These are phyloP conservation scores for Eumaeus atala DNA, from an alignment of 1,140 invertebrate species.

Conservation along the genomic window DNA sequence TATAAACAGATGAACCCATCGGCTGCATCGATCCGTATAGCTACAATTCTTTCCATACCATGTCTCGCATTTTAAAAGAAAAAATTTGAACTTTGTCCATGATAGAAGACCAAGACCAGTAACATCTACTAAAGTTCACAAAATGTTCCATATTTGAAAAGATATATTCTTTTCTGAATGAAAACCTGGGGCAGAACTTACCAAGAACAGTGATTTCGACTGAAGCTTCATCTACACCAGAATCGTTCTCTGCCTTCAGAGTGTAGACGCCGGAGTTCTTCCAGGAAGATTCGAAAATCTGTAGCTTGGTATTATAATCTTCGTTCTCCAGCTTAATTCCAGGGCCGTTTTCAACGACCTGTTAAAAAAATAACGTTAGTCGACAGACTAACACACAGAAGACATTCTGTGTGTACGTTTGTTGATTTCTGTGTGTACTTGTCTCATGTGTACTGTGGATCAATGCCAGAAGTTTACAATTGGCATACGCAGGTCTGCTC, in stretches of 20 bases:
- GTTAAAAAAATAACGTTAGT: slow-evolving; percentile 2
- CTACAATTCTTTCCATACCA: no score
- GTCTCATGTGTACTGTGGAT: no score
- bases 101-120: no score
- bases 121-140: no score
- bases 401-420: no score
- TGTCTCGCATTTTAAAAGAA: no score
- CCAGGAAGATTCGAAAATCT: slow-evolving; percentile 85
- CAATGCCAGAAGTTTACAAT: no score
- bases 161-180: slow-evolving; percentile 3
- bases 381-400: background rate
- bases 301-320: slow-evolving; percentile 93
- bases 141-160: slow-evolving; percentile 8
- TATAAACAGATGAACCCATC: no score
- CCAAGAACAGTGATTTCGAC: slow-evolving; percentile 95
- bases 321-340: slow-evolving; percentile 90
- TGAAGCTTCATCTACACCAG: slow-evolving; percentile 94
- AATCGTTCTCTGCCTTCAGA: slow-evolving; percentile 92
- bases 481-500: no score
- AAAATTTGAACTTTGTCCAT: no score
- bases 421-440: no score
- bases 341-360: slow-evolving; percentile 67
- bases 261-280: slow-evolving; percentile 93
- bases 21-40: no score
- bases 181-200: slow-evolving; percentile 45